Conservation (phyloP, 2,113 vertebrate species). For the Myodes glareolus region DNA sequence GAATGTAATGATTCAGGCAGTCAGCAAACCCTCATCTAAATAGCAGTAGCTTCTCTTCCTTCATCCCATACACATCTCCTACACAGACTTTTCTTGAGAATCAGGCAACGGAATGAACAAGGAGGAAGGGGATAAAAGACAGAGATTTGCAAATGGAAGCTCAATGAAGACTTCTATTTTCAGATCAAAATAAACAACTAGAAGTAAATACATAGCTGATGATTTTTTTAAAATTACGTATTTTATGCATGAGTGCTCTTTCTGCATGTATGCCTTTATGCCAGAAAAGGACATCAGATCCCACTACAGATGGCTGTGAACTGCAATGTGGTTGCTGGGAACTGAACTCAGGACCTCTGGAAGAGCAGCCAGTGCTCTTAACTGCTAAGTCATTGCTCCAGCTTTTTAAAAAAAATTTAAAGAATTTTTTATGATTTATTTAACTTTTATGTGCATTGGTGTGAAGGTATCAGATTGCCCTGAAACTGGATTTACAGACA, state of each 20-base stretch:
- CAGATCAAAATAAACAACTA: background rate
- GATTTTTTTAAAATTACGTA: background rate
- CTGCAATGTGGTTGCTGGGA: background rate
- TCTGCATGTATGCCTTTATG: background rate
- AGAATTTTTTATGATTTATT: too few relatives aligned
- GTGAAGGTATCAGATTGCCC: too few relatives aligned
- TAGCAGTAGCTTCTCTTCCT: accelerated
- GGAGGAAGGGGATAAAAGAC: background rate
- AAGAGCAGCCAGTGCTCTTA: too few relatives aligned
- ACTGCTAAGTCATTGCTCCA: too few relatives aligned
- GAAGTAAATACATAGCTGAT: background rate
- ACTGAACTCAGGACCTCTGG: background rate
- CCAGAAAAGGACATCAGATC: background rate
- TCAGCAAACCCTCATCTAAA: background rate
- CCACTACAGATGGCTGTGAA: too few relatives aligned
- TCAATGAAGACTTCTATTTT: background rate
- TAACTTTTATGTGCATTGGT: too few relatives aligned
- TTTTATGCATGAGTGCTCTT: background rate
- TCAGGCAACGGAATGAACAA: accelerated
- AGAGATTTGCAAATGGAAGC: background rate
- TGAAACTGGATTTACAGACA: too few relatives aligned
- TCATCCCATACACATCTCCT: too few relatives aligned
- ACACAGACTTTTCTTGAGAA: background rate
- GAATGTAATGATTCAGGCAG: background rate
- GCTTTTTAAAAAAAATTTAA: background rate